Evolutionary conservation across 2,888 invertebrate genomes (phyloP).

Genomic region (Chrysina gloriosa): DNA sequence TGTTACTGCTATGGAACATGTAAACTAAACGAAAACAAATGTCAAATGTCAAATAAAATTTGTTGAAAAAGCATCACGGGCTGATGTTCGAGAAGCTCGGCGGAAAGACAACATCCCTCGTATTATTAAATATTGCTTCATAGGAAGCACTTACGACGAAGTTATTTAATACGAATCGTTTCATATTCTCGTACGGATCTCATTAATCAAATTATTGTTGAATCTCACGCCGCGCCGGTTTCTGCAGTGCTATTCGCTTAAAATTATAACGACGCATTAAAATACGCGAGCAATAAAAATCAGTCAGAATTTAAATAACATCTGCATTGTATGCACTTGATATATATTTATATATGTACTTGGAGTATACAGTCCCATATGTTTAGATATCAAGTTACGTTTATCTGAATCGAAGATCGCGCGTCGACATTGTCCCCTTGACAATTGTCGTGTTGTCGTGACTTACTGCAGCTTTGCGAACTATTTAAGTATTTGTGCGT

Average conservation of each 20-base stretch:
- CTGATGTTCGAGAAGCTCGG: no score
- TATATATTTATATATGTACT: conserved; percentile 19
- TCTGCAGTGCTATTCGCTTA: not conserved
- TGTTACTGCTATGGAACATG: no score
- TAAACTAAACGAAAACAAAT: no score
- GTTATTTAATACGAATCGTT: no score
- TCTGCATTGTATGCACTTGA: conserved; percentile 39
- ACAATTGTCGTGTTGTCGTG: conserved; percentile 47
- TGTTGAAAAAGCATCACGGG: no score
- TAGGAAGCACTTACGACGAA: no score
- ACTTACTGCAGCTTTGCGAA: conserved; percentile 46
- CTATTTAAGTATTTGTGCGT: conserved; percentile 42
- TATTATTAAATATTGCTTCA: no score
- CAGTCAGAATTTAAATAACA: conserved; percentile 28
- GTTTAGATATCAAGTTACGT: conserved; percentile 47
- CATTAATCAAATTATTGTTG: conserved; percentile 2
- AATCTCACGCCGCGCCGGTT: not conserved
- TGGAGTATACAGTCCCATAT: conserved; percentile 29
- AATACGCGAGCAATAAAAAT: conserved; percentile 19
- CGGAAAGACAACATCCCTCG: no score
- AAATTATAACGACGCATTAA: conserved; percentile 3
- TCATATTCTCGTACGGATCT: not conserved
- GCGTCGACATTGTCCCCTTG: conserved; percentile 46
- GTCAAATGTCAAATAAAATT: no score
- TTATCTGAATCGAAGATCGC: conserved; percentile 48